Base-by-base conservation (phyloP, 2,888 invertebrate species). In the Drosophila fungiperda region DNA sequence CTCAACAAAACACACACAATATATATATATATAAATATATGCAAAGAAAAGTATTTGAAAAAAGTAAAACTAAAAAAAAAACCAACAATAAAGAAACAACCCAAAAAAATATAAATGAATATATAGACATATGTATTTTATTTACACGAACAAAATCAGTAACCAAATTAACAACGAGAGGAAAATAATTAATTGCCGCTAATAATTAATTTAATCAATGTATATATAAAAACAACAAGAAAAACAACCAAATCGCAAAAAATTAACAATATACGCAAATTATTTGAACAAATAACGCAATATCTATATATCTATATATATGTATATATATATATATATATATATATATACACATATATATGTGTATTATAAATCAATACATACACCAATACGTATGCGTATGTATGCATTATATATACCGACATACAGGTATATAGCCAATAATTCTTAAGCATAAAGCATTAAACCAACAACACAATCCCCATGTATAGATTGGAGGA, bases 401-500 rank as follows among this genome's bases (percentile, higher is more conserved):
- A 49, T 35, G 20, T 26, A 36, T 20, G 38, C 32, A 35, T 12
- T 29, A 48, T 33, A 77, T 63, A 52, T 68, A 70, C 50, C 50
- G 49, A 50, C 11, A 63, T 35, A 23, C 65, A 61, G 49, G 40
- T 60, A 57, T 57, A 70, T 64, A 61, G 72, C 29, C 67, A 50
- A 66, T 49, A 62, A 29, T 29, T 67, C 67, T 80, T 73, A 57
- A 74, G 66, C 70, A 42, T 68, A 29, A 48, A 82, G 68, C 79
- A 68, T 63, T 75, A 80, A 83, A 68, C 66, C 66, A 64, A 71
- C 72, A 76, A 73, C 65, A 79, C 65, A 72, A 84, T 78, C 85
- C 88, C 84, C 88, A 92, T 92, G 92, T 92, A 92, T 89, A 92
- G 92, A 90, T 82, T 92, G 82, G 92, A 92, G 82, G 92, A 92